phyloP scores from a whole-genome alignment of 2,888 invertebrate species.

The Apantesis nais region DNA sequence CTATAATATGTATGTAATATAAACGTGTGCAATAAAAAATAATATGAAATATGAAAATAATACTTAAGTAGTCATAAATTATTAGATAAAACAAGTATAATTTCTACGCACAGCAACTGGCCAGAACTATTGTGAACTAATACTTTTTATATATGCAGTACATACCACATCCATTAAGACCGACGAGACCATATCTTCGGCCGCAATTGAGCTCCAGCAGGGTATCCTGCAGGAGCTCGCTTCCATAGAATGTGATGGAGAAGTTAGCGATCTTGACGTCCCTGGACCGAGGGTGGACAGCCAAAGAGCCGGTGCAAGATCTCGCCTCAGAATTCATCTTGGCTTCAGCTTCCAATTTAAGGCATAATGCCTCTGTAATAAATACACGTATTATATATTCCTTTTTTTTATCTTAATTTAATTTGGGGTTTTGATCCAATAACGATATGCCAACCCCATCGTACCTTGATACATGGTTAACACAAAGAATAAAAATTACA shows the following conservation, averaged over 20 bases:
- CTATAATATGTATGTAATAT: too few relatives aligned
- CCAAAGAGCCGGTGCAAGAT: constrained; percentile 97
- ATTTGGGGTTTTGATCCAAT: too few relatives aligned
- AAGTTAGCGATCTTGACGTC: constrained; percentile 98
- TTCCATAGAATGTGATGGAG: constrained; percentile 99
- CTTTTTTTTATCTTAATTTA: too few relatives aligned
- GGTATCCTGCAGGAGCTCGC: constrained; percentile 97
- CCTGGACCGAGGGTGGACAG: constrained; percentile 97
- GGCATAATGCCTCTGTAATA: constrained; percentile 91
- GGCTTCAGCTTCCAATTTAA: constrained; percentile 95
- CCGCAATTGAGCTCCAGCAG: constrained; percentile 98
- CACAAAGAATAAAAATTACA: too few relatives aligned
- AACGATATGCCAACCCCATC: too few relatives aligned
- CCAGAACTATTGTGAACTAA: constrained; percentile 11
- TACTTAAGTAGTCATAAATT: background rate
- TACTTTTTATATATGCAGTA: constrained; percentile 25
- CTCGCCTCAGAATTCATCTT: constrained; percentile 96
- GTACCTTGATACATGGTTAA: too few relatives aligned
- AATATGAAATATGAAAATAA: too few relatives aligned
- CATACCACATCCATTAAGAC: constrained; percentile 98
- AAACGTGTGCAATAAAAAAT: too few relatives aligned
- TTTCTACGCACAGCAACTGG: background rate
- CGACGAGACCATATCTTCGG: constrained; percentile 97
- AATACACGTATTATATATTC: constrained; percentile 1
- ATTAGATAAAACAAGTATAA: background rate